These are phyloP conservation scores for Tragulus kanchil DNA, from an alignment of 2,113 vertebrate genomes.

Conservation along the genomic window DNA sequence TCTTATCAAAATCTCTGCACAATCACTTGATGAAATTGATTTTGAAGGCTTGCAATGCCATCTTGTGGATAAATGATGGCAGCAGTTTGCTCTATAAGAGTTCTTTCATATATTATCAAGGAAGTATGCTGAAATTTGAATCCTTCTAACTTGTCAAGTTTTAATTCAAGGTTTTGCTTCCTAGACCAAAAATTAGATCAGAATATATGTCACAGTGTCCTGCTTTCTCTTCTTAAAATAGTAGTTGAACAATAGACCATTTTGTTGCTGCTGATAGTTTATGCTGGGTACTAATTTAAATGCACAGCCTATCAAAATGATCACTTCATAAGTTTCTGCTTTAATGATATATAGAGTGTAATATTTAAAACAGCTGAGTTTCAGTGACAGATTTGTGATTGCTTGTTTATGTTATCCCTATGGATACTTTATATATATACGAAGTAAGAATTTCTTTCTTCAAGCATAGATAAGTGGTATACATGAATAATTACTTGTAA, in stretches of 20 bases:
- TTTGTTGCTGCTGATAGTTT: background rate
- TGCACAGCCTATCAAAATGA: background rate
- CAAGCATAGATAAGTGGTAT: background rate
- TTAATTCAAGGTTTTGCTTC: constrained; percentile 18
- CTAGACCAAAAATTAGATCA: background rate
- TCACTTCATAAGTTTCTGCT: background rate
- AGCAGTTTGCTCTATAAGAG: background rate
- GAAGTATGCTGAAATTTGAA: background rate
- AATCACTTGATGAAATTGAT: background rate
- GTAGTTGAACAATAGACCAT: background rate
- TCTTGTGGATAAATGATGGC: constrained; percentile 70
- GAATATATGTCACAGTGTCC: background rate
- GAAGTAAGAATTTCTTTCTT: background rate
- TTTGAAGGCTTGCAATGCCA: constrained; percentile 79
- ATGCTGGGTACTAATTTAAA: background rate
- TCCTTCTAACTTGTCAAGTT: background rate
- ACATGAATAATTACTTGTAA: background rate
- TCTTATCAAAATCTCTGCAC: background rate
- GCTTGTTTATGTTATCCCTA: background rate
- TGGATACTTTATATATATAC: background rate
- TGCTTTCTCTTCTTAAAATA: constrained; percentile 21
- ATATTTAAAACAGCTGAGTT: background rate
- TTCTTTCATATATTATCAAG: background rate
- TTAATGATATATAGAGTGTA: background rate
- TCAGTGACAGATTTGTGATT: background rate